A percentile compares a stretch with the other conserved stretches of the same genome.
Evolutionary conservation across 2,888 invertebrate genomes (phyloP).

Genomic region (Thymelicus acteon): DNA sequence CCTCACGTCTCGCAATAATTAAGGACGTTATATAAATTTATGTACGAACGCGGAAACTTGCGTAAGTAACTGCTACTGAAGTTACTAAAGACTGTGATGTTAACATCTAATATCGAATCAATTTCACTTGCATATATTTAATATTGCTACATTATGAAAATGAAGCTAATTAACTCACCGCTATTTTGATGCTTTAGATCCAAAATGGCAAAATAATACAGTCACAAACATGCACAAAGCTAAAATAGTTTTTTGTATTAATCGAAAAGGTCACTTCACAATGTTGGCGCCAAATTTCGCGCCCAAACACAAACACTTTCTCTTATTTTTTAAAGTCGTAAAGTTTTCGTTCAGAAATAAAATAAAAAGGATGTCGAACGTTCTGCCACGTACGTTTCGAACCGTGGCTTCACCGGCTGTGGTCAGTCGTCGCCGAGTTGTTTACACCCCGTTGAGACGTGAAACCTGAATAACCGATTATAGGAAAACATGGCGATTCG

Average conservation of each 20-base stretch:
- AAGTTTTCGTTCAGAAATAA: slow-evolving; percentile 38
- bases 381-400: slow-evolving; percentile 71
- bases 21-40: slow-evolving; percentile 51
- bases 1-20: slow-evolving; percentile 52
- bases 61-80: slow-evolving; percentile 44
- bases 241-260: slow-evolving; percentile 43
- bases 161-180: slow-evolving; percentile 34
- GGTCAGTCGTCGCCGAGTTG: slow-evolving; percentile 53
- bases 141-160: slow-evolving; percentile 7
- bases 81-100: slow-evolving; percentile 2
- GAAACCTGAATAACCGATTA: slow-evolving; percentile 61
- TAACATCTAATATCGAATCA: slow-evolving; percentile 32
- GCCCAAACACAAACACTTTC: slow-evolving; percentile 51
- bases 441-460: slow-evolving; percentile 58
- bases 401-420: slow-evolving; percentile 78
- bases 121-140: slow-evolving; percentile 27
- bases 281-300: slow-evolving; percentile 58
- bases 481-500: slow-evolving; percentile 62
- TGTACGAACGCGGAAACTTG: slow-evolving; percentile 53
- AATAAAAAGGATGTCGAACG: slow-evolving; percentile 46
- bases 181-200: slow-evolving; percentile 35
- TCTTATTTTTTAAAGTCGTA: slow-evolving; percentile 38
- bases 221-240: slow-evolving; percentile 63
- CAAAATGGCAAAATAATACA: slow-evolving; percentile 45
- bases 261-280: slow-evolving; percentile 63